phyloP scores from a whole-genome alignment of 2,888 invertebrate species.

The Octonoba sinensis region DNA sequence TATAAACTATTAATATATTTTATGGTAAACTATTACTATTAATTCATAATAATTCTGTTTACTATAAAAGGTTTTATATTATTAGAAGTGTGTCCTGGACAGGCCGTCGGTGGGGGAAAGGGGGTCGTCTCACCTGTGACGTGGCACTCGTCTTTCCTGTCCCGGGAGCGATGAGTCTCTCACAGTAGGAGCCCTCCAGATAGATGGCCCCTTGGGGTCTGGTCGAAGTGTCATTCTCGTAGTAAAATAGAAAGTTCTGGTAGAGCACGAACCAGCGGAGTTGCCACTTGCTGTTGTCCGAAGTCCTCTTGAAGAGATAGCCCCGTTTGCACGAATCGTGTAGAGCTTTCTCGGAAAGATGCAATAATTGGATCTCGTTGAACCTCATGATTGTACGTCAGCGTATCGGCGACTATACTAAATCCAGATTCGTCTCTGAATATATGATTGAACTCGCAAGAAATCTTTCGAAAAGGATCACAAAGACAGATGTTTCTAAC shows the following conservation, averaged over 20 bases:
- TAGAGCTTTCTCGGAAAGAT: conserved; percentile 87
- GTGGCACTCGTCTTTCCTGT: conserved; percentile 57
- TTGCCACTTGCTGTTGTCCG: conserved; percentile 91
- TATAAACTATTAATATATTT: too few species aligned
- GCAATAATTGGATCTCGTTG: conserved; percentile 86
- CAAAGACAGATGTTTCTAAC: too few species aligned
- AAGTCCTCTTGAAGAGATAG: conserved; percentile 86
- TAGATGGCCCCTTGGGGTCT: conserved; percentile 86
- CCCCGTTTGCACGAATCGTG: conserved; percentile 87
- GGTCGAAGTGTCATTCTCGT: conserved; percentile 80
- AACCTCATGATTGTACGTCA: conserved; percentile 88
- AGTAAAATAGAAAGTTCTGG: conserved; percentile 91
- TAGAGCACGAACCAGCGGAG: conserved; percentile 74
- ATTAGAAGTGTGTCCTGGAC: too few species aligned
- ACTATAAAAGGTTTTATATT: too few species aligned
- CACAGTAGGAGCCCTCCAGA: conserved; percentile 90
- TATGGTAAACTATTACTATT: too few species aligned
- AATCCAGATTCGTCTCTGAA: not conserved
- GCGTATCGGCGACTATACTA: conserved; percentile 57
- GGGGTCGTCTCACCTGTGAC: conserved; percentile 60
- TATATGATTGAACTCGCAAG: too few species aligned
- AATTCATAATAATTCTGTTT: too few species aligned
- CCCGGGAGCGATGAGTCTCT: conserved; percentile 76
- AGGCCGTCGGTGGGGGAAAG: too few species aligned
- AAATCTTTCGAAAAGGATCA: too few species aligned